Evolutionary conservation across 2,797 vertebrate genomes (phyloP).

Genomic region (Rhabdomys pumilio): DNA sequence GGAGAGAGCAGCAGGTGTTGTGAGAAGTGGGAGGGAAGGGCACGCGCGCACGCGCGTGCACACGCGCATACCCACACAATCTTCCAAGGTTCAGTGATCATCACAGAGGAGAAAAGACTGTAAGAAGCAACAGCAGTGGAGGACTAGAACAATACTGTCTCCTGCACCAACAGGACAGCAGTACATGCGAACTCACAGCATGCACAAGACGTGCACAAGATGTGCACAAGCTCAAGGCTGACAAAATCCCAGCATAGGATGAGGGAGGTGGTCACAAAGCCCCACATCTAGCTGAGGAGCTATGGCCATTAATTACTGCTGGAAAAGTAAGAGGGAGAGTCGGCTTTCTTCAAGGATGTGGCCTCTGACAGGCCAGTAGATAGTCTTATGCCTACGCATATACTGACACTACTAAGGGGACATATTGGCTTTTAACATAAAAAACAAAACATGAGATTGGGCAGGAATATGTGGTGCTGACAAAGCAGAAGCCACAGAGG

Average conservation of each 20-base stretch:
- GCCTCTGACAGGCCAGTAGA: neutral
- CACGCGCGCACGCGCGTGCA: neutral
- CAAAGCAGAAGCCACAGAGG: neutral
- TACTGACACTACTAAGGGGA: neutral
- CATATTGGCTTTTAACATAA: neutral
- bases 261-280: neutral
- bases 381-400: too few species aligned
- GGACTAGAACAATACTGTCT: too few species aligned
- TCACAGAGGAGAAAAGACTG: neutral
- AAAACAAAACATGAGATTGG: neutral
- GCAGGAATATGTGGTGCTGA: neutral
- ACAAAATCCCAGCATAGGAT: neutral
- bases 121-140: neutral
- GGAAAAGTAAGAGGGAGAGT: neutral
- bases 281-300: neutral
- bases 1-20: neutral
- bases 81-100: neutral
- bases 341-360: neutral
- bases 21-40: neutral
- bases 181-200: neutral
- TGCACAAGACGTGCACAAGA: neutral
- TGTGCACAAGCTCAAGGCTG: neutral
- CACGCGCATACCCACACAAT: neutral
- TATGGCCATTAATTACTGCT: too few species aligned
- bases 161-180: neutral